Evolutionary conservation across 2,888 invertebrate species (phyloP).

Genomic region (Polyploca ridens): DNA sequence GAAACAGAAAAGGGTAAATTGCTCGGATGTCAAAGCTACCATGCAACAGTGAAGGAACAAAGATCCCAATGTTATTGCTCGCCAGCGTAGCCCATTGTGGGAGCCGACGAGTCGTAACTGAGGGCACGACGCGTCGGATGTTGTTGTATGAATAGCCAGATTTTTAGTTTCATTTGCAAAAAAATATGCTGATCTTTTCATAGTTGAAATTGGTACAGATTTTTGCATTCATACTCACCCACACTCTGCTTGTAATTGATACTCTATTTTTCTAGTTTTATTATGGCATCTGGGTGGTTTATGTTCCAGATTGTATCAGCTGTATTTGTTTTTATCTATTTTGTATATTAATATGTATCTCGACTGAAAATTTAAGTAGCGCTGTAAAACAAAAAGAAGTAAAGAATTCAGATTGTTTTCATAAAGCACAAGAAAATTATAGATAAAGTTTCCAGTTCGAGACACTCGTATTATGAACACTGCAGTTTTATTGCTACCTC

Average conservation of each 20-base stretch:
- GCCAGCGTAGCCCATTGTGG: conserved; percentile 18
- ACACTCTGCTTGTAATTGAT: background rate
- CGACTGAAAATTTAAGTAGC: background rate
- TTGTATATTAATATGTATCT: background rate
- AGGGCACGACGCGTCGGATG: background rate
- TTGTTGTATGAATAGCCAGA: conserved; percentile 17
- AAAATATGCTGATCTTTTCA: conserved; percentile 29
- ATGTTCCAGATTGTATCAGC: background rate
- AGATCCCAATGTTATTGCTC: conserved; percentile 45
- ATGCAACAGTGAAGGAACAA: conserved; percentile 39
- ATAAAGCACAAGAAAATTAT: conserved; percentile 10
- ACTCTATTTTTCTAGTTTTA: background rate
- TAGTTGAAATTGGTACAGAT: background rate
- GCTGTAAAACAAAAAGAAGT: background rate
- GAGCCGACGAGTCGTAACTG: background rate
- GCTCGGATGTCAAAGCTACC: conserved; percentile 48
- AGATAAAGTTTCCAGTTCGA: conserved; percentile 3
- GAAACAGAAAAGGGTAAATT: conserved; percentile 54
- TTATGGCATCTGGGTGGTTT: background rate
- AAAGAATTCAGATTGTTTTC: conserved; percentile 9
- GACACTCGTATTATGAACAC: background rate
- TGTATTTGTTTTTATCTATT: background rate
- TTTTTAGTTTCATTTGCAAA: conserved; percentile 21
- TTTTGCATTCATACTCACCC: background rate
- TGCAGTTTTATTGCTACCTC: conserved; percentile 33